These are phyloP conservation scores for Aptenodytes forsteri DNA, from an alignment of 2,113 vertebrate species.

Conservation along the genomic window DNA sequence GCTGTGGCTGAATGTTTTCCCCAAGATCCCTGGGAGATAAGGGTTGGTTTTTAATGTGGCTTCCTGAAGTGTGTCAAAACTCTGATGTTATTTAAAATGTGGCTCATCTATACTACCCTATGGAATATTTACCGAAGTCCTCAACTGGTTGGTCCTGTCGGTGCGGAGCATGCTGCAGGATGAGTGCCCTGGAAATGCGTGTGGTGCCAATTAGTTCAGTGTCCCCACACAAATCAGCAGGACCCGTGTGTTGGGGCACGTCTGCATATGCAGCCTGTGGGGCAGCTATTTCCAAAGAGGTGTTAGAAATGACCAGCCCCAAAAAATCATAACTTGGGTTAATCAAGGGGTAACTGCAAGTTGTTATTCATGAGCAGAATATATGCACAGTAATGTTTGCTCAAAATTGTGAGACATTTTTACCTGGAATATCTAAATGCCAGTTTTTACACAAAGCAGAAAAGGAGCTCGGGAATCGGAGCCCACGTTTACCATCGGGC, in stretches of 20 bases:
- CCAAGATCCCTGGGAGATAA: not conserved
- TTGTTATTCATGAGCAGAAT: not conserved
- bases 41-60: slow-evolving; percentile 7
- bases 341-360: not conserved
- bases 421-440: not conserved
- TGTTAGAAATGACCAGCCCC: not conserved
- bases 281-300: not conserved
- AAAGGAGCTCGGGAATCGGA: not conserved
- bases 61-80: slow-evolving; percentile 19
- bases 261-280: not conserved
- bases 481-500: not conserved
- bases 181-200: not conserved
- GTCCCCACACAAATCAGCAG: not conserved
- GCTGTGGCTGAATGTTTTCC: not conserved
- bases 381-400: not conserved
- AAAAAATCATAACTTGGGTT: not conserved
- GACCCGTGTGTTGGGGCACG: accelerated
- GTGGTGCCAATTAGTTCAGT: not conserved
- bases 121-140: not conserved
- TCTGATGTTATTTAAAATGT: not conserved
- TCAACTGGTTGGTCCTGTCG: not conserved
- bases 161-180: not conserved
- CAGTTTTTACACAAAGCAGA: not conserved
- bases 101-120: not conserved
- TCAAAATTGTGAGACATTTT: not conserved